phyloP scores from a whole-genome alignment of 2,113 vertebrate genomes.

The Tragelaphus imberbis region DNA sequence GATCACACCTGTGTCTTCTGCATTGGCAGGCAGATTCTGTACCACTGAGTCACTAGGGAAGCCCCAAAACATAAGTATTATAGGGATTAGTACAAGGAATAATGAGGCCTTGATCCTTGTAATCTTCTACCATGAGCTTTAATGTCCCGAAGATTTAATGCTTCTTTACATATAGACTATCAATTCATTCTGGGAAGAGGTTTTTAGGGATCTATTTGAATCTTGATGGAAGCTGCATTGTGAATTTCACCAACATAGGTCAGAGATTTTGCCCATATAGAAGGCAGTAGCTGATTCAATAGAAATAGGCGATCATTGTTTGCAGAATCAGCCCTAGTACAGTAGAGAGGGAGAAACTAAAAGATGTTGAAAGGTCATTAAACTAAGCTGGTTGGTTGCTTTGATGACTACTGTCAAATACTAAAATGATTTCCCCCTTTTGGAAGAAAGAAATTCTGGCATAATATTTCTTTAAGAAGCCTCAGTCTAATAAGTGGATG shows the following conservation, averaged over 20 bases:
- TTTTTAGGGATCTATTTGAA: neutral
- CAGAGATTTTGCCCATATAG: neutral
- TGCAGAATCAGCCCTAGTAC: neutral
- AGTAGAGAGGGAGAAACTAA: neutral
- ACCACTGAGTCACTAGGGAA: neutral
- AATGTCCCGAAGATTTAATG: neutral
- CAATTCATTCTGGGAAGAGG: neutral
- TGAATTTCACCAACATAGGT: neutral
- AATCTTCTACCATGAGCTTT: neutral
- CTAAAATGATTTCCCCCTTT: neutral
- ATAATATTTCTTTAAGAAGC: neutral
- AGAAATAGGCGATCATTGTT: neutral
- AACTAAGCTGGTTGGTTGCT: neutral
- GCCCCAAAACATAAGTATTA: neutral
- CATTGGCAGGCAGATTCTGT: neutral
- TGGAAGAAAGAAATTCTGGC: neutral
- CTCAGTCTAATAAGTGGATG: neutral
- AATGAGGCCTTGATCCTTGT: neutral
- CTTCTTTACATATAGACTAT: neutral
- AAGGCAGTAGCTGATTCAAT: neutral
- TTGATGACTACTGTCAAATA: neutral
- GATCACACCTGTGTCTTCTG: neutral
- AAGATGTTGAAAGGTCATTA: neutral
- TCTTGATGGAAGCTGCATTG: neutral
- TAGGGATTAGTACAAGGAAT: neutral